Conservation (phyloP, 2,888 invertebrate species). For the Rhagonycha lutea region DNA sequence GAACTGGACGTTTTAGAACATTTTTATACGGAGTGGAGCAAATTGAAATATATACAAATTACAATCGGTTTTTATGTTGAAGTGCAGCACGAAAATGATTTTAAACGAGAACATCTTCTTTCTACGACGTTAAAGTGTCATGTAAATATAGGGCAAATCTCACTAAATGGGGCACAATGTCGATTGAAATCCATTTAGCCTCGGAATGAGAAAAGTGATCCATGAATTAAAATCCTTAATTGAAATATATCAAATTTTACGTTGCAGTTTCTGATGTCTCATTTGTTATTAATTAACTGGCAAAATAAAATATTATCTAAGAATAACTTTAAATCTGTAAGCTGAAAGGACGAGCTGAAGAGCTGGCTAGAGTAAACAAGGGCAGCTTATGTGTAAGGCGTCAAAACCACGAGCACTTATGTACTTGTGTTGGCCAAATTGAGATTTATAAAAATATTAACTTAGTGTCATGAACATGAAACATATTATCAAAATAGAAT, state of each 20-base stretch:
- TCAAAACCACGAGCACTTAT: conserved; percentile 26
- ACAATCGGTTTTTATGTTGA: neutral
- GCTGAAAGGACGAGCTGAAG: conserved; percentile 22
- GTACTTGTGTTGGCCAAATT: conserved; percentile 22
- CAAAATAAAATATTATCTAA: neutral
- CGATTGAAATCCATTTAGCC: neutral
- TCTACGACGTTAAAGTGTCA: neutral
- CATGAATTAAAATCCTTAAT: neutral
- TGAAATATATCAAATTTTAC: neutral
- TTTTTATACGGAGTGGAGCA: too few species aligned
- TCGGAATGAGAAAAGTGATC: neutral
- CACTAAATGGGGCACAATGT: neutral
- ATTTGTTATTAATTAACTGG: neutral
- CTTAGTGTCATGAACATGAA: conserved; percentile 13
- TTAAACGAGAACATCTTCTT: neutral
- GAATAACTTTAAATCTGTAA: conserved; percentile 18
- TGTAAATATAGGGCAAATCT: neutral
- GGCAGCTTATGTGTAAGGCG: conserved; percentile 12
- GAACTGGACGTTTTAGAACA: too few species aligned
- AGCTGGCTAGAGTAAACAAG: conserved; percentile 20
- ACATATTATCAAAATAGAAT: neutral
- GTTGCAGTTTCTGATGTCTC: neutral
- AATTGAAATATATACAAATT: too few species aligned
- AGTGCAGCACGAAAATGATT: neutral
- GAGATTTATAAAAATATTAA: conserved; percentile 10